Base-by-base conservation (phyloP, 1,140 invertebrate genomes). In the Bombus soroeensis region DNA sequence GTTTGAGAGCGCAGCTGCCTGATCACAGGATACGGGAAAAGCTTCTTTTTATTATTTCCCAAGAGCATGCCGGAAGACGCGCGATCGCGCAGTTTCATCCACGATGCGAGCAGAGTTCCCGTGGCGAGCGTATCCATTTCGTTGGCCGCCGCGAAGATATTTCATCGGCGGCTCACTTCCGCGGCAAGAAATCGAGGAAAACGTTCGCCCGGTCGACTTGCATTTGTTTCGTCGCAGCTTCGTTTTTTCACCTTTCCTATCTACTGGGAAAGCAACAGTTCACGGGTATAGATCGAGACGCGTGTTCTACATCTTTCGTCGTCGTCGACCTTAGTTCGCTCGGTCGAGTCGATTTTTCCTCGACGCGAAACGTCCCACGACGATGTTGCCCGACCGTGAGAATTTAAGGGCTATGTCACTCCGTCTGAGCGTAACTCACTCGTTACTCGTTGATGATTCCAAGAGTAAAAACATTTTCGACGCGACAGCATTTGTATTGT, bases 1-100 rank as follows among this genome's bases (percentile, higher is more conserved):
- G 28, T 47, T 43, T 43, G n/a, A 18, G 43, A 53, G 39, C n/a
- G 10, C 73, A 53, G 73, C 73, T 75, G n/a, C 43, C 3, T 53
- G 73, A 75, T 75, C 73, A 34, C 43, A 75, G 43, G 43, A 25
- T 53, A 25, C 10, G 28, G 28, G 47, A 22, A 66, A 28, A 68
- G 34, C 62, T 75, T 83, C 81, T 75, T 72, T 64, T 83, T 83
- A 83, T 76, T 76, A 83, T 83, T 76, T 83, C 81, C 81, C 81
- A 64, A 73, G 72, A 74, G 72, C 25, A 64, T 13, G 22, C 28
- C 28, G 68, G 15, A 73, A 39, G 47, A 39, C 64, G 25, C 43
- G 25, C 78, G 47, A 81, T 62, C 37, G 18, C n/a, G 28, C 70
- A 28, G 39, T 18, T 62, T 13, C 25, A 81, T 72, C 71, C 34